Evolutionary conservation across 1,140 invertebrate species (phyloP), one percentile per base, ranked within the genome.

Genomic region (Drosophila serrata): DNA sequence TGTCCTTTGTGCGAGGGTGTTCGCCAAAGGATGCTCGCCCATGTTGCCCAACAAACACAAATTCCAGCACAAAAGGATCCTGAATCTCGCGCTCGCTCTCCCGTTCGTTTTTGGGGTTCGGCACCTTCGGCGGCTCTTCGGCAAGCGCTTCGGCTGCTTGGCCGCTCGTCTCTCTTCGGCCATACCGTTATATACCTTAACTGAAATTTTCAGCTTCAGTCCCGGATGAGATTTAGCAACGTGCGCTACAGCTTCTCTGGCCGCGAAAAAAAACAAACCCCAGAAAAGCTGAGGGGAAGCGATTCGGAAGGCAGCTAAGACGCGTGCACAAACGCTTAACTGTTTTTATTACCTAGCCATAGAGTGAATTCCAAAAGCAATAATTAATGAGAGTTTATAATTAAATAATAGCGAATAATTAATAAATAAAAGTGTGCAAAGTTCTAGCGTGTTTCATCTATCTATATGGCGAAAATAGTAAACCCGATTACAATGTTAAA

Each of bases 181-280:
- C 51, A 39, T 88, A 90, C 85, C 85, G 85, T 88, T 90, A 90
- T 90, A 90, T 84, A 59, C 61, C 61, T 63, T 75, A 86, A 75
- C 81, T 85, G 67, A 78, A 90, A 88, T 85, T 90, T 90, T 90
- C 84, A 81, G 78, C 33, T 87, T 91, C 82, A 91, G 87, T 91
- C 87, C 87, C 87, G 87, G 87, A 91, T 81, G 87, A 91, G 88
- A 91, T 91, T 91, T 88, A 69, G 81, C 73, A 90, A 88, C 84
- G 85, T 90, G 84, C 84, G 85, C 85, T 90, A 69, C 65, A 70
- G 42, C 59, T 29, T 73, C 60, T 59, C 53, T 37, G 46, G 59
- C 70, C 57, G 56, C 39, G 55, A 40, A 62, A 45, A 45, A 40
- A 42, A 68, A 33, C n/a, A 49, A 31, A 49, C 6, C 27, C 24